These are phyloP conservation scores for Phyllopteryx taeniolatus DNA, from an alignment of 2,113 vertebrate species.

Conservation along the genomic window DNA sequence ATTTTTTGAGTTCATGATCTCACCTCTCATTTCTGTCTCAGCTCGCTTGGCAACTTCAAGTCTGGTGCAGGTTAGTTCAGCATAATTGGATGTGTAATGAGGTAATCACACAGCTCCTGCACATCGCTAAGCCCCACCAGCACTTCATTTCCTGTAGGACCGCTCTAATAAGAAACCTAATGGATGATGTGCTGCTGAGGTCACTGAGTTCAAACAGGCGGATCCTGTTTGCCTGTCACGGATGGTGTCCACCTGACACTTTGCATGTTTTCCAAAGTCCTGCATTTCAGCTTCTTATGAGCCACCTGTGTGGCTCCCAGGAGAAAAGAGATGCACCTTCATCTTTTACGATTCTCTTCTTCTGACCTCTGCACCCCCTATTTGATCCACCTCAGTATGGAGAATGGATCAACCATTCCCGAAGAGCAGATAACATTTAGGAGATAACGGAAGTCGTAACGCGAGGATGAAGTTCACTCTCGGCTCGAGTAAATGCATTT, in stretches of 20 bases:
- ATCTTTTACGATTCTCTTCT: not conserved
- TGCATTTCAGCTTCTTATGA: not conserved
- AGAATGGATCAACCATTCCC: not conserved
- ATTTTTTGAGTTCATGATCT: not conserved
- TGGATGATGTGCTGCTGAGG: slow-evolving; percentile 22
- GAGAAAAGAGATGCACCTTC: not conserved
- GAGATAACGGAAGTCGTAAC: not conserved
- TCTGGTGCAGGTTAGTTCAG: slow-evolving; percentile 43
- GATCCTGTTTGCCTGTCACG: not conserved
- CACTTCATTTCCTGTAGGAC: not conserved
- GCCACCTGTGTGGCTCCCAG: too few relatives aligned
- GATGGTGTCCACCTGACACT: slow-evolving; percentile 10
- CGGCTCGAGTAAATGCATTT: not conserved
- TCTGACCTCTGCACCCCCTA: not conserved
- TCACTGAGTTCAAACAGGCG: slow-evolving; percentile 37
- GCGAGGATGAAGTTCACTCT: not conserved
- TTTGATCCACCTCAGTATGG: not conserved
- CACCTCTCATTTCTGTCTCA: not conserved
- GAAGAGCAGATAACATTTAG: not conserved
- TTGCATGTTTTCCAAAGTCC: not conserved
- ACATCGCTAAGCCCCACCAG: slow-evolving; percentile 22
- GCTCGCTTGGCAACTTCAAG: slow-evolving; percentile 16
- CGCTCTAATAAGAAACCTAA: slow-evolving; percentile 28
- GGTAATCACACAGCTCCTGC: slow-evolving; percentile 37
- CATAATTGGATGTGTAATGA: slow-evolving; percentile 63